A percentile compares a stretch with the other conserved stretches of the same genome.
Evolutionary conservation across 2,113 vertebrate species (phyloP).

Genomic region (Tragelaphus buxtoni): DNA sequence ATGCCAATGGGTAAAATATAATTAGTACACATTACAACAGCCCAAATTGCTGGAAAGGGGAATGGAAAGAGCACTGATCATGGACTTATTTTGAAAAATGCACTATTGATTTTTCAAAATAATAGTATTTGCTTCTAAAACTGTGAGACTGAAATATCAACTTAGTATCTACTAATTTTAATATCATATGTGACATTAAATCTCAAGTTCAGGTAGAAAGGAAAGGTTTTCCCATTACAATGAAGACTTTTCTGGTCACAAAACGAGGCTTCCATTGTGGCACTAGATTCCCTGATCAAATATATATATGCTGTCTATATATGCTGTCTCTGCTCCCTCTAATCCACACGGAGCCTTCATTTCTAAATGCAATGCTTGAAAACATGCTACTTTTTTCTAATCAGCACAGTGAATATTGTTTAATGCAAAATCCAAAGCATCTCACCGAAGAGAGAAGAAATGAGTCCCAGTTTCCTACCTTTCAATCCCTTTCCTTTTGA

Average conservation of each 20-base stretch:
- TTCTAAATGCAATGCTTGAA: not conserved
- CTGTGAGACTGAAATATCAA: not conserved
- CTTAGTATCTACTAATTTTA: not conserved
- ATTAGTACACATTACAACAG: not conserved
- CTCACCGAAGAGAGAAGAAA: not conserved
- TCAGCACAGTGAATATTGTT: not conserved
- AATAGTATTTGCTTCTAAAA: not conserved
- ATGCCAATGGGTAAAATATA: not conserved
- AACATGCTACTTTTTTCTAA: not conserved
- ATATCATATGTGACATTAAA: not conserved
- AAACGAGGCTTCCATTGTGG: not conserved
- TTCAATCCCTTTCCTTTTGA: constrained; percentile 54
- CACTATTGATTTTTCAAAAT: not conserved
- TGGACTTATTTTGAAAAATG: not conserved
- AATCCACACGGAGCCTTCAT: not conserved
- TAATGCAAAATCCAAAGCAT: not conserved
- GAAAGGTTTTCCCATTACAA: not conserved
- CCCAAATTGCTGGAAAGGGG: not conserved
- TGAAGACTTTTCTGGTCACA: not conserved
- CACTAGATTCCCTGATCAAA: not conserved
- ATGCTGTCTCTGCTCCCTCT: accelerated
- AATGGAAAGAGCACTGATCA: not conserved
- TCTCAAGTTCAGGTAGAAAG: not conserved
- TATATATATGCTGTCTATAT: not conserved
- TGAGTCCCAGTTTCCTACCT: not conserved